Conservation (phyloP, 1,140 invertebrate species). For the Aphaenogaster floridana region DNA sequence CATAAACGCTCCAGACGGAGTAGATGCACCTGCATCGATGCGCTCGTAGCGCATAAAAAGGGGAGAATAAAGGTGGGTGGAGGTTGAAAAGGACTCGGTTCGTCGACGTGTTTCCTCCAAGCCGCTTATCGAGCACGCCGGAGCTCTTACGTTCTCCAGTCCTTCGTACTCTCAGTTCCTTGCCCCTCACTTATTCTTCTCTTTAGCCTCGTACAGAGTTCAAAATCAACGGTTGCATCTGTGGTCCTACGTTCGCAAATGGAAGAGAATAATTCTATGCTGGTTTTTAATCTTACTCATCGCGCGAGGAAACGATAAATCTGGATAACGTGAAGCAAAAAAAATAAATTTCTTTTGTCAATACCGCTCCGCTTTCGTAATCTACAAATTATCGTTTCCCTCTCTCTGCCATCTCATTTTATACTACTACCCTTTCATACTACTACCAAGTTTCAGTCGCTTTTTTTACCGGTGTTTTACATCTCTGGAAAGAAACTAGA, state of each 20-base stretch:
- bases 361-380: background rate
- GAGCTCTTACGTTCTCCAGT: slow-evolving; percentile 39
- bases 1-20: slow-evolving; percentile 32
- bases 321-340: background rate
- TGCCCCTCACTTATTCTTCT: slow-evolving; percentile 11
- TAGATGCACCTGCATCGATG: slow-evolving; percentile 45
- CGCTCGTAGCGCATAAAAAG: slow-evolving; percentile 48
- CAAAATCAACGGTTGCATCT: slow-evolving; percentile 50
- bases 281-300: background rate
- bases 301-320: background rate
- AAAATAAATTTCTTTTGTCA: slow-evolving; percentile 6
- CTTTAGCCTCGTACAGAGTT: slow-evolving; percentile 40
- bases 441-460: background rate
- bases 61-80: slow-evolving; percentile 31
- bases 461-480: slow-evolving; percentile 22
- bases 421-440: background rate
- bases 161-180: background rate
- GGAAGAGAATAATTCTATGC: slow-evolving; percentile 44
- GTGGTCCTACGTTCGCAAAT: slow-evolving; percentile 8
- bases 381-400: background rate
- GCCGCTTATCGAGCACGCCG: slow-evolving; percentile 49
- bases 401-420: background rate
- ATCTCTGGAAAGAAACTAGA: slow-evolving; percentile 14
- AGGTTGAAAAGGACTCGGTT: slow-evolving; percentile 45
- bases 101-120: slow-evolving; percentile 58